Evolutionary conservation across 2,888 invertebrate genomes (phyloP).

Genomic region (Trichopoda pennipes): DNA sequence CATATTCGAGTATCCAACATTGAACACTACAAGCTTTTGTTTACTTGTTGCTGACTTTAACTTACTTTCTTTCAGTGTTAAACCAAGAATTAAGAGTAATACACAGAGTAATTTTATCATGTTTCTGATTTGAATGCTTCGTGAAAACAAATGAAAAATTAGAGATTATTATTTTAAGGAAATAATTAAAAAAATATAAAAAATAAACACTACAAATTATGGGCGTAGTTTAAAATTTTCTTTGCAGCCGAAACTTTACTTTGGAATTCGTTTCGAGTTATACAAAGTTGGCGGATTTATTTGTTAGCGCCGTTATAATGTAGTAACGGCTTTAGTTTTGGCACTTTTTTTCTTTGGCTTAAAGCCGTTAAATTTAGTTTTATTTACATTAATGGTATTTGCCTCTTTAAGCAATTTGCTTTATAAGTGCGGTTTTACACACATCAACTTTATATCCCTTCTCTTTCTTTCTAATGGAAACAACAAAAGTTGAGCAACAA

Average conservation of each 20-base stretch:
- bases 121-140: background rate
- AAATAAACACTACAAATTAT: conserved; percentile 28
- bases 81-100: conserved; percentile 65
- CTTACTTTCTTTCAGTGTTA: conserved; percentile 71
- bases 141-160: background rate
- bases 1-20: too few relatives aligned
- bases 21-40: too few relatives aligned
- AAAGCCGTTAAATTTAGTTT: too few relatives aligned
- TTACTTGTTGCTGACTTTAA: background rate
- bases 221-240: conserved; percentile 32
- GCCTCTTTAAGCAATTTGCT: too few relatives aligned
- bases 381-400: too few relatives aligned
- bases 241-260: background rate
- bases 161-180: conserved; percentile 2
- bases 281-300: background rate
- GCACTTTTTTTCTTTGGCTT: too few relatives aligned
- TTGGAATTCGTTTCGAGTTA: background rate
- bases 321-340: conserved; percentile 13
- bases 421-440: too few relatives aligned
- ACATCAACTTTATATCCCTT: too few relatives aligned
- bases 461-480: too few relatives aligned
- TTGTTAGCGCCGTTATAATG: background rate
- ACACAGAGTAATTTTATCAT: conserved; percentile 43
- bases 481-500: too few relatives aligned
- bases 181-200: conserved; percentile 15